Evolutionary conservation across 2,113 vertebrate species (phyloP).

Genomic region (Ivindomyrus marchei): DNA sequence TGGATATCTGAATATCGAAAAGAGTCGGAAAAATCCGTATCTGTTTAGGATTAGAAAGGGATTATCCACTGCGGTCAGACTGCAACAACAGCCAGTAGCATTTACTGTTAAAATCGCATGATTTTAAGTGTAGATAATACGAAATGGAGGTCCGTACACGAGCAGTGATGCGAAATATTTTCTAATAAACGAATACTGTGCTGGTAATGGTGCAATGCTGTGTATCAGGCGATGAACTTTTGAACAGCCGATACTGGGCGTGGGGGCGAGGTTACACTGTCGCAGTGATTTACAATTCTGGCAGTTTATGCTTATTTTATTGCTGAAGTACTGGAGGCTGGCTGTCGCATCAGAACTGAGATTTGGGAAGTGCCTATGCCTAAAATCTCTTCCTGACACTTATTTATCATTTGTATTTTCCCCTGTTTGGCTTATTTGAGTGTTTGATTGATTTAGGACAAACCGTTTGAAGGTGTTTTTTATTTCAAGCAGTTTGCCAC

Average conservation of each 20-base stretch:
- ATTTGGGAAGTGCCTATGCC: neutral
- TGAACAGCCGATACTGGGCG: neutral
- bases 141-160: neutral
- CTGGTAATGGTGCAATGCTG: neutral
- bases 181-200: neutral
- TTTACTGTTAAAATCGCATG: neutral
- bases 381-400: neutral
- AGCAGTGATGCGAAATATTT: neutral
- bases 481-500: neutral
- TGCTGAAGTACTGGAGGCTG: neutral
- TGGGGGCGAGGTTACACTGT: neutral
- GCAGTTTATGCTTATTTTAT: neutral
- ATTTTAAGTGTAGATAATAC: neutral
- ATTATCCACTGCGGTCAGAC: neutral
- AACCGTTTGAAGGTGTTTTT: neutral
- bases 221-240: neutral
- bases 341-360: neutral
- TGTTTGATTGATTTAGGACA: neutral
- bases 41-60: neutral
- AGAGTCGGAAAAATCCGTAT: neutral
- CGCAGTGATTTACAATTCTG: slow-evolving; percentile 9
- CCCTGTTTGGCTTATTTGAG: neutral
- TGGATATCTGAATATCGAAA: neutral
- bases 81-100: neutral
- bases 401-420: neutral